phyloP scores from a whole-genome alignment of 2,888 invertebrate genomes.

The Lapara coniferarum region DNA sequence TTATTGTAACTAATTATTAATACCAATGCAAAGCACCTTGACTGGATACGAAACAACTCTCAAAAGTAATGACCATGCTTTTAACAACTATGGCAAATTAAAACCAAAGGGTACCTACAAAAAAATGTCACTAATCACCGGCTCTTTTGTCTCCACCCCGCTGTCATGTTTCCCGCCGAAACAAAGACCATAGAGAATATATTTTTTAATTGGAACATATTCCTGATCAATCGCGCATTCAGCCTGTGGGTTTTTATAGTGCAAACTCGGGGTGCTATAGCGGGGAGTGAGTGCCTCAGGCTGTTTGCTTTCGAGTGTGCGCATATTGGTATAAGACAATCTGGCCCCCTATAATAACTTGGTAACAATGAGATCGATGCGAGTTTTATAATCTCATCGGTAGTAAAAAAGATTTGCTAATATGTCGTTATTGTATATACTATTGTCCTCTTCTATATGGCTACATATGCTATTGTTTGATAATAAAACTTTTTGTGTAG shows the following conservation, averaged over 20 bases:
- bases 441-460: not conserved
- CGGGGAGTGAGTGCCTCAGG: conserved; percentile 67
- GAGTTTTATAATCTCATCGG: conserved; percentile 33
- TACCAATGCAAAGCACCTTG: no score
- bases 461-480: no score
- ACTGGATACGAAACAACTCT: not conserved
- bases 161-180: conserved; percentile 53
- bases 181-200: conserved; percentile 52
- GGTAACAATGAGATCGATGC: conserved; percentile 41
- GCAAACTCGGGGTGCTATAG: conserved; percentile 47
- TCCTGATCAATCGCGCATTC: conserved; percentile 63
- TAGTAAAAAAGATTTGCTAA: conserved; percentile 4
- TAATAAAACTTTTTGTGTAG: no score
- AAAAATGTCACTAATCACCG: conserved; percentile 25
- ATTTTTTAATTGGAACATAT: conserved; percentile 80
- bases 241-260: conserved; percentile 56
- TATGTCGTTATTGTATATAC: not conserved
- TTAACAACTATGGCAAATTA: not conserved
- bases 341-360: conserved; percentile 66
- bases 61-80: not conserved
- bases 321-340: conserved; percentile 76
- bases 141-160: conserved; percentile 42
- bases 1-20: no score
- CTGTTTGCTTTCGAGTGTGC: conserved; percentile 72
- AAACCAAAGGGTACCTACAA: conserved; percentile 30